Evolutionary conservation across 2,888 invertebrate species (phyloP).

Genomic region (Dicyrtomina minuta): DNA sequence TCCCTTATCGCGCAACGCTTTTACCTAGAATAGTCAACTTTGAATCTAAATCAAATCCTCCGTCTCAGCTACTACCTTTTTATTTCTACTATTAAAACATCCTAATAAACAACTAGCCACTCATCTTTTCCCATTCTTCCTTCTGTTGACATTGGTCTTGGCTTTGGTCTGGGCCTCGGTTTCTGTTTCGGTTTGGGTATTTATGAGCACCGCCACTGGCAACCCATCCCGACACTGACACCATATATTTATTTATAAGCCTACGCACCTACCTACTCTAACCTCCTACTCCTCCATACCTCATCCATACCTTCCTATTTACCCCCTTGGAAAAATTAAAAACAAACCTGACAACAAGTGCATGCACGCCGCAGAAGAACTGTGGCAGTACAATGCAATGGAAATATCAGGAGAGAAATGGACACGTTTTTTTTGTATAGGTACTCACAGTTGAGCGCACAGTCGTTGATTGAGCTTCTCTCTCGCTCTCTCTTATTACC

Average conservation of each 20-base stretch:
- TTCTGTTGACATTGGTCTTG: constrained; percentile 1
- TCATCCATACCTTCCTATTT: neutral
- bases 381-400: neutral
- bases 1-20: constrained; percentile 37
- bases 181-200: too few species aligned
- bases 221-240: neutral
- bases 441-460: too few species aligned
- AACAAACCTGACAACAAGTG: too few species aligned
- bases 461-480: too few species aligned
- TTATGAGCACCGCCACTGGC: too few species aligned
- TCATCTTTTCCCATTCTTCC: neutral
- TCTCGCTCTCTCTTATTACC: neutral
- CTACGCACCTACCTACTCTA: too few species aligned
- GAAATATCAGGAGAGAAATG: too few species aligned
- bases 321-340: neutral
- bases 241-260: neutral
- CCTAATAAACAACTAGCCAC: constrained; percentile 8
- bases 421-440: neutral
- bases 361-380: neutral
- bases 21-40: constrained; percentile 17
- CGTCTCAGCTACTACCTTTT: constrained; percentile 10
- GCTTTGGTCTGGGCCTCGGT: neutral
- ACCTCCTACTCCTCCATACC: neutral
- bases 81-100: constrained; percentile 24
- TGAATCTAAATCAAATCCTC: constrained; percentile 17